Conservation (phyloP, 2,113 vertebrate genomes). For the Salvator merianae region DNA sequence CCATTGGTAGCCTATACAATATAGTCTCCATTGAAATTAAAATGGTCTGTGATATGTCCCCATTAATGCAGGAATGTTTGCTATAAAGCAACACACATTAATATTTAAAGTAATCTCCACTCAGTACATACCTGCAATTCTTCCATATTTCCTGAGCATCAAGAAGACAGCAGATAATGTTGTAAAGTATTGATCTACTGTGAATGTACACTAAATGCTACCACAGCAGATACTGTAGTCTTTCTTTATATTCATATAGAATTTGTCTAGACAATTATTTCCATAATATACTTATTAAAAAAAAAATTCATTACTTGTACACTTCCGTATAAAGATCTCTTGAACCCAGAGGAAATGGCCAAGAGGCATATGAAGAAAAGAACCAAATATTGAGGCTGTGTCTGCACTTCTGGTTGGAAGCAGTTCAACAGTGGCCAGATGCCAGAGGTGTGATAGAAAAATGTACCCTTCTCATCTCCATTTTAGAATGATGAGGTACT, state of each 20-base stretch:
- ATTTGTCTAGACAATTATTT: conserved; percentile 16
- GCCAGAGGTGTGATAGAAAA: too few relatives aligned
- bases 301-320: background rate
- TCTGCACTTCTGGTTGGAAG: too few relatives aligned
- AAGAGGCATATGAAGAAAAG: background rate
- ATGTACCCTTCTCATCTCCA: too few relatives aligned
- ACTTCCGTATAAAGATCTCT: background rate
- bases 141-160: conserved; percentile 21
- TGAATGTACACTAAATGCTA: conserved; percentile 11
- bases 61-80: conserved; percentile 1
- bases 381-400: background rate
- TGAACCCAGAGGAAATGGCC: background rate
- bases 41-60: background rate
- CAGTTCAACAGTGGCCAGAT: too few relatives aligned
- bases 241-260: background rate
- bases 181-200: conserved; percentile 18
- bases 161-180: conserved; percentile 3
- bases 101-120: conserved; percentile 33
- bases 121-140: conserved; percentile 3
- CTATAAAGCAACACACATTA: conserved; percentile 11
- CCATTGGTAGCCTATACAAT: background rate
- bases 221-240: conserved; percentile 11
- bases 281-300: background rate
- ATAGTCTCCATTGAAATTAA: conserved; percentile 14
- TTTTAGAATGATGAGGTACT: too few relatives aligned